Evolutionary conservation across 1,140 invertebrate species (phyloP).

Genomic region (Sycobia sp.): DNA sequence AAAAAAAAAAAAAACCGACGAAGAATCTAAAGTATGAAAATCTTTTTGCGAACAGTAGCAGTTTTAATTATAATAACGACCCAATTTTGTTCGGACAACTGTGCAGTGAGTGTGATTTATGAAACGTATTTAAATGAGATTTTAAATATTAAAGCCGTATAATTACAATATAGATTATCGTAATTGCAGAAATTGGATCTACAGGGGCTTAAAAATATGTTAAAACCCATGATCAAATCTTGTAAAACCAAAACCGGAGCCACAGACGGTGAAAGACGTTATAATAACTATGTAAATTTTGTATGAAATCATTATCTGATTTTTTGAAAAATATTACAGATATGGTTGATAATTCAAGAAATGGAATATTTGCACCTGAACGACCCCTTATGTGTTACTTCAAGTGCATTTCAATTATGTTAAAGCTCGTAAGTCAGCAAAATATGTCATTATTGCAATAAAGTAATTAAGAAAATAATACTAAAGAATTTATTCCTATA

Average conservation of each 20-base stretch:
- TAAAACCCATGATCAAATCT: constrained; percentile 15
- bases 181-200: constrained; percentile 24
- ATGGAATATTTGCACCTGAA: constrained; percentile 2
- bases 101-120: constrained; percentile 2
- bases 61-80: background rate
- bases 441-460: too few relatives aligned
- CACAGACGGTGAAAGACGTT: constrained; percentile 14
- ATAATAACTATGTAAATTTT: background rate
- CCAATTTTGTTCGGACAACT: background rate
- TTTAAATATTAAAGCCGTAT: too few relatives aligned
- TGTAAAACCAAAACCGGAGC: constrained; percentile 17
- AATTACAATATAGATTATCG: too few relatives aligned
- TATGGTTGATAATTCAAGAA: background rate
- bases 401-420: constrained; percentile 6
- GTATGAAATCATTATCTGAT: background rate
- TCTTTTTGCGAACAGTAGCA: background rate
- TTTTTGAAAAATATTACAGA: constrained; percentile 5
- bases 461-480: too few relatives aligned
- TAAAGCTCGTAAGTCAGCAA: constrained; percentile 24
- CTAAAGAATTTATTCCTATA: background rate
- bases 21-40: background rate
- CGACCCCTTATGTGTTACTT: constrained; percentile 18
- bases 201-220: background rate
- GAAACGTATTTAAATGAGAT: too few relatives aligned
- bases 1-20: background rate